Percentiles rank a stretch among this genome's conserved stretches.
Evolutionary conservation across 1,140 invertebrate genomes (phyloP).

Genomic region (Brachionus asplanchnoidis): DNA sequence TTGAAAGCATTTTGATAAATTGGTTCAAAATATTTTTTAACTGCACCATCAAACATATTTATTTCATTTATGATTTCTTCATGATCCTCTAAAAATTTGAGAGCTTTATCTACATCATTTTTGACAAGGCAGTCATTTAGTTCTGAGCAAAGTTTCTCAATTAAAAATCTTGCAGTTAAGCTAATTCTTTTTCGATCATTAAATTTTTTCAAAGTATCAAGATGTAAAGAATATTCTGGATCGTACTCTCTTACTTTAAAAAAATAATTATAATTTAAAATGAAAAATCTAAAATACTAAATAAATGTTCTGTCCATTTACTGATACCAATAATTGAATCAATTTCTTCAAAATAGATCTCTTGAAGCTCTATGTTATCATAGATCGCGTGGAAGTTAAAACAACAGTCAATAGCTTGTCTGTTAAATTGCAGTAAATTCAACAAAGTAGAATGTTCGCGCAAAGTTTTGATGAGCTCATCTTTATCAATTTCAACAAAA

Average conservation of each 20-base stretch:
- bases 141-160: not conserved
- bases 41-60: not conserved
- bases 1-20: not conserved
- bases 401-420: not conserved
- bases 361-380: not conserved
- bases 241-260: not conserved
- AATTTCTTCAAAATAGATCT: not conserved
- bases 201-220: not conserved
- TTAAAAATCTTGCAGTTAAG: not conserved
- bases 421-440: not conserved
- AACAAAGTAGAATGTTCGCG: not conserved
- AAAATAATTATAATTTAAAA: not conserved
- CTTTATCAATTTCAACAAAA: not conserved
- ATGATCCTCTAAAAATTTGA: not conserved
- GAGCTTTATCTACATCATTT: not conserved
- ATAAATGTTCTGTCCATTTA: not conserved
- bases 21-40: not conserved
- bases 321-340: not conserved
- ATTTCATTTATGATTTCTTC: not conserved
- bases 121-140: not conserved
- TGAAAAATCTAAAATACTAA: not conserved
- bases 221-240: not conserved
- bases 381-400: not conserved
- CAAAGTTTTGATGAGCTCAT: not conserved
- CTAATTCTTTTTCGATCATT: not conserved